Conservation (phyloP, 2,113 vertebrate species). For the Nothoprocta perdicaria region DNA sequence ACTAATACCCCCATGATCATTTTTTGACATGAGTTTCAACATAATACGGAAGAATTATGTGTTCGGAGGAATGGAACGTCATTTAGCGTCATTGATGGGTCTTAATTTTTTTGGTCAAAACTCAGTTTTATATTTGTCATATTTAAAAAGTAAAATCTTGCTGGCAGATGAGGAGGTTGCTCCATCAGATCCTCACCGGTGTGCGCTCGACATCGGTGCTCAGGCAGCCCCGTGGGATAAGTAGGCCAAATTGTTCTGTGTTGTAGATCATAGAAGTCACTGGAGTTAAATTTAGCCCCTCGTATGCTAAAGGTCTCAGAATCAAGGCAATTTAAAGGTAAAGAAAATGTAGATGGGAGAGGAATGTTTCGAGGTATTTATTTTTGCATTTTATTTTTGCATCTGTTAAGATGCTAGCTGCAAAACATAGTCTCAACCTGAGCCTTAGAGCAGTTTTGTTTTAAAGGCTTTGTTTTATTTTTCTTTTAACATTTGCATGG, state of each 20-base stretch:
- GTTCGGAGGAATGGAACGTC: background rate
- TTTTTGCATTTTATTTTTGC: background rate
- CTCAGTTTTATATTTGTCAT: background rate
- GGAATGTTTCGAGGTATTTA: background rate
- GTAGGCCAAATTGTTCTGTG: constrained; percentile 36
- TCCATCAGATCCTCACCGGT: background rate
- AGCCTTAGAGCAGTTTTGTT: constrained; percentile 32
- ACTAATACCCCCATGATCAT: too few species aligned
- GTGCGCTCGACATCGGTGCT: background rate
- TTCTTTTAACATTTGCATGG: constrained; percentile 54
- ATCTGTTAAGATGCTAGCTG: background rate
- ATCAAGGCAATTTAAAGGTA: constrained; percentile 15
- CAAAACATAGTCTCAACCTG: constrained; percentile 9
- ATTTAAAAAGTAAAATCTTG: background rate
- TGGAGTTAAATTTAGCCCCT: constrained; percentile 49
- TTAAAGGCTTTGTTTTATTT: constrained; percentile 20
- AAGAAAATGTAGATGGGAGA: background rate
- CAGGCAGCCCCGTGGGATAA: background rate
- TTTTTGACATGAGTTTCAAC: background rate
- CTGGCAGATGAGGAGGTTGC: constrained; percentile 1
- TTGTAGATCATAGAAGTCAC: constrained; percentile 33
- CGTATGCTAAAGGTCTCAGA: background rate
- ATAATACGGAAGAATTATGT: accelerated
- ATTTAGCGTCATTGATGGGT: too few species aligned
- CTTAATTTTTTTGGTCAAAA: background rate